Percentiles rank a stretch among this genome's conserved stretches.
These are phyloP conservation scores for Dermatemys mawii DNA, from an alignment of 2,113 vertebrate genomes.

Conservation along the genomic window DNA sequence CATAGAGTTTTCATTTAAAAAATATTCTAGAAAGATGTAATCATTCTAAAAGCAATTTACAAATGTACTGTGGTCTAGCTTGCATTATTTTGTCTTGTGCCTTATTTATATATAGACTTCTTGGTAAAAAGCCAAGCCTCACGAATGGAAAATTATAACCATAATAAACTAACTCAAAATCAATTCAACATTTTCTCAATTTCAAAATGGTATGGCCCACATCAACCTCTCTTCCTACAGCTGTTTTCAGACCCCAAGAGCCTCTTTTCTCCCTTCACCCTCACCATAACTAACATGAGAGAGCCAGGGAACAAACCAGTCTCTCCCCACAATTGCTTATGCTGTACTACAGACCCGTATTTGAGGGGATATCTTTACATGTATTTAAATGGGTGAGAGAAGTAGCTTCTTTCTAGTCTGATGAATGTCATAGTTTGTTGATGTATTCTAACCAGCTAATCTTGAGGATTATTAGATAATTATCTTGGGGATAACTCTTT, in stretches of 20 bases:
- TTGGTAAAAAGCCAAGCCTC: background rate
- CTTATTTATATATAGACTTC: background rate
- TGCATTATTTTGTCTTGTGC: background rate
- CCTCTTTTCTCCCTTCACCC: background rate
- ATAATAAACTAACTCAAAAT: conserved; percentile 23
- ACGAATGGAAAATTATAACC: background rate
- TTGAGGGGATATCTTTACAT: background rate
- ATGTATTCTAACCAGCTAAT: background rate
- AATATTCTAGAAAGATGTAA: background rate
- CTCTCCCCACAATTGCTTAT: background rate
- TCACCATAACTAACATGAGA: background rate
- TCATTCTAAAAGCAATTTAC: conserved; percentile 13
- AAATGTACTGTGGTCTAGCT: background rate
- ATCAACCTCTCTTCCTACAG: conserved; percentile 13
- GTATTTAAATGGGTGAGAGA: accelerated
- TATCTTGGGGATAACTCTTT: background rate
- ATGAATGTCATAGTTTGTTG: background rate
- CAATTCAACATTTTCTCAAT: conserved; percentile 21
- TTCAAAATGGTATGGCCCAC: conserved; percentile 2
- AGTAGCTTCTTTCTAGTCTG: background rate
- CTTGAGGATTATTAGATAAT: background rate
- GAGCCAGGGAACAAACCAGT: background rate
- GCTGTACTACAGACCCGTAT: background rate
- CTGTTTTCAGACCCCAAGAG: background rate
- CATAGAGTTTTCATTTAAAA: background rate